Evolutionary conservation across 2,888 invertebrate species (phyloP), one percentile per base, ranked within the genome.

Genomic region (Melipona bicolor): DNA sequence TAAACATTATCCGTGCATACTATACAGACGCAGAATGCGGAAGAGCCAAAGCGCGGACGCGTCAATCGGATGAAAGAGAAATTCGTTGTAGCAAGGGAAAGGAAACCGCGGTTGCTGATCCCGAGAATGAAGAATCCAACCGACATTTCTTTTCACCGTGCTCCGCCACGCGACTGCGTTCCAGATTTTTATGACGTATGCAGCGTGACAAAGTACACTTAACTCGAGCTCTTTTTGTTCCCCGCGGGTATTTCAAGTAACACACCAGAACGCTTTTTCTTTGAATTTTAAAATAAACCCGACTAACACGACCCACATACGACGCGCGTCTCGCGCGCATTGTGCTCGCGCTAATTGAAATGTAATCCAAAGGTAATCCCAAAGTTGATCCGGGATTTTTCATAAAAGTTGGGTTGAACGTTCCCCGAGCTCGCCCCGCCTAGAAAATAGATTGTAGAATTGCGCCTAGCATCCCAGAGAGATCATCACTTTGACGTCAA

Each of bases 191-290:
- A 83, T 82, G 82, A 81, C 83, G 82, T 67, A 67, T 76, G 76
- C 83, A 72, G 71, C 83, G 83, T 81, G 83, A 83, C 76, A 83
- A 83, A 83, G 83, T 76, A 82, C 82, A 81, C 83, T 83, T 71
- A 71, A 83, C 82, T 68, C 71, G 62, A 36, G 49, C 71, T 82
- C 76, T 83, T 83, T 81, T 83, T 82, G 62, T 74, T 65, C 43
- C 74, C 49, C 49, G 59, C 6, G 54, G 43, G 70, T 49, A 62
- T 83, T 81, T 68, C 76, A 76, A 71, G 83, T 82, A 81, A 81
- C 83, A 61, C 67, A 67, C 67, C 65, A 67, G 59, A 36, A 52
- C 75, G 81, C 52, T 72, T 82, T 68, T 76, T 61, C 76, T 81
- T 83, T 61, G 76, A 82, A 72, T 76, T 83, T 68, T 54, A 69